Conservation (phyloP, 2,888 invertebrate genomes). For the Selenia dentaria region DNA sequence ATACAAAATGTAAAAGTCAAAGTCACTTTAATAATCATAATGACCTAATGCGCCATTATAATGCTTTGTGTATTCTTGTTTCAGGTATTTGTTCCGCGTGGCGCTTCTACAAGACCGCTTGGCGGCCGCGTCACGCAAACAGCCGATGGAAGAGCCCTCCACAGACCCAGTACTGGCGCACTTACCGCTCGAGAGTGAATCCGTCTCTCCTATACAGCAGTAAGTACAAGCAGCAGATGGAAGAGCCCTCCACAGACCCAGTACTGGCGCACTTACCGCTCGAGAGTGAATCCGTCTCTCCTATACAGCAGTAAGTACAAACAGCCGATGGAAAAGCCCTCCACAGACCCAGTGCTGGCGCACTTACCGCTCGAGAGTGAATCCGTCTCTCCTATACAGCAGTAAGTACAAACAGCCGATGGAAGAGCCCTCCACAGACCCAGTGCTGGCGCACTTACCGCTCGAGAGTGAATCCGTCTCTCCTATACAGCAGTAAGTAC, state of each 20-base stretch:
- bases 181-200: constrained; percentile 55
- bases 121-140: constrained; percentile 86
- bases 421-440: constrained; percentile 53
- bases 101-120: constrained; percentile 90
- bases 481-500: constrained; percentile 56
- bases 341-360: constrained; percentile 67
- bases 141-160: constrained; percentile 51
- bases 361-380: constrained; percentile 60
- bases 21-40: no score
- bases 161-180: constrained; percentile 70
- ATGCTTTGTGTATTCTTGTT: no score
- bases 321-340: constrained; percentile 56
- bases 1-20: no score
- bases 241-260: constrained; percentile 56
- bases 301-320: constrained; percentile 54
- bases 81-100: constrained; percentile 91
- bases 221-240: constrained; percentile 60
- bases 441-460: constrained; percentile 69
- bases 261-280: constrained; percentile 68
- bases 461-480: constrained; percentile 42
- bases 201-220: constrained; percentile 48
- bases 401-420: constrained; percentile 63
- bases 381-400: constrained; percentile 42
- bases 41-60: no score
- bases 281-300: constrained; percentile 39